These are phyloP conservation scores for Agrochola lychnidis DNA, from an alignment of 2,888 invertebrate genomes.

Conservation along the genomic window DNA sequence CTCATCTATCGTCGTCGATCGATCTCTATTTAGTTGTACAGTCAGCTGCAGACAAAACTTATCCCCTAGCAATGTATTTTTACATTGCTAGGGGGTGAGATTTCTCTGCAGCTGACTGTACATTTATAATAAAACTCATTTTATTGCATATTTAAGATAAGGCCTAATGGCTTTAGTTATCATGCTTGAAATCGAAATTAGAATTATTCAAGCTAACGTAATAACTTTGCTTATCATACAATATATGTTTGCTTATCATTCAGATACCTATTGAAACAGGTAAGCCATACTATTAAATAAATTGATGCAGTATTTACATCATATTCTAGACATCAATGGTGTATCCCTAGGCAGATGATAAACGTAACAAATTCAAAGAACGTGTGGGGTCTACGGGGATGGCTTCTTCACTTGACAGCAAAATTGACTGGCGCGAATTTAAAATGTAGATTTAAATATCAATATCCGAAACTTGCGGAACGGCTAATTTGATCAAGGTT, in stretches of 20 bases:
- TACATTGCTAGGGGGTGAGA: too few species aligned
- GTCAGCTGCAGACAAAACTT: too few species aligned
- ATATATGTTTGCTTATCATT: constrained; percentile 4
- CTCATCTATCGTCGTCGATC: background rate
- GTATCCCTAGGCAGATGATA: background rate
- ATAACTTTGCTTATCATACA: constrained; percentile 7
- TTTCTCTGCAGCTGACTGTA: too few species aligned
- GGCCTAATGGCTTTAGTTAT: background rate
- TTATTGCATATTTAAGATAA: background rate
- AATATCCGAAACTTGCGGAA: background rate
- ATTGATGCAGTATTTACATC: background rate
- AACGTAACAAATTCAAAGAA: background rate
- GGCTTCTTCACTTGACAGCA: background rate
- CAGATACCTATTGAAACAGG: background rate
- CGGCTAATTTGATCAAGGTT: background rate
- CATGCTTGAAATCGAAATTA: constrained; percentile 13
- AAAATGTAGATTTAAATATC: background rate
- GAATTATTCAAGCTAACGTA: constrained; percentile 1
- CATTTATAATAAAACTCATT: background rate
- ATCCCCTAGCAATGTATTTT: too few species aligned
- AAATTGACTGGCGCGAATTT: background rate
- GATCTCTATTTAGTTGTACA: background rate
- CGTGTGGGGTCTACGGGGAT: background rate
- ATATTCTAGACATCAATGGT: background rate
- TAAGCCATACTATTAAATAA: background rate